Evolutionary conservation across 2,888 invertebrate genomes (phyloP), one percentile per base, ranked within the genome.

Genomic region (Chrysina gloriosa): DNA sequence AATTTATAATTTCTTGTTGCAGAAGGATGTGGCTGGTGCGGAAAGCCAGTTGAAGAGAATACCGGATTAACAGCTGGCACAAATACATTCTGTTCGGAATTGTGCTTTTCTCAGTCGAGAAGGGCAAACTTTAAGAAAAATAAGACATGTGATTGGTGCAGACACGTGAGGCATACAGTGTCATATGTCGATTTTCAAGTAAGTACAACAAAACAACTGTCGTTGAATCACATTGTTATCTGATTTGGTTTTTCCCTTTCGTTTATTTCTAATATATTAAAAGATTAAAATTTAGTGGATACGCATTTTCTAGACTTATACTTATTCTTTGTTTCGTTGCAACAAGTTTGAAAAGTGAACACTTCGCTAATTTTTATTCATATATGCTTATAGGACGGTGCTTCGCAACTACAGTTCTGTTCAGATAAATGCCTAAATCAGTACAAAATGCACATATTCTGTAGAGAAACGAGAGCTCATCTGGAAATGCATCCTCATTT

Each of bases 391-490:
- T 31, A 95, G 87, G 96, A 96, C 78, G 95, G 95, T 47, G 94
- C 95, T 73, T 92, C 93, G 19, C 95, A 95, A 78, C 86, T 96
- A 48, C 96, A 96, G 83, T 96, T 96, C 82, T 93, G 90, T 83
- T 95, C 95, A 50, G 95, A 96, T 82, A 95, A 95, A 86, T 97
- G 96, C 79, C 86, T 96, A 73, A 96, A 96, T 81, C 96, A 96
- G 83, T 97, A 96, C 87, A 96, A 97, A 85, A 96, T 97, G 96
- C 95, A 96, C 82, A 95, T 96, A 72, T 97, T 97, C 84, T 96
- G 96, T 84, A 90, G 93, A 58, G 96, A 96, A 84, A 95, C 96
- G 3, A 92, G 95, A 80, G 95, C 96, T 4, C 96, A 96, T 81
- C 87, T 96, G 68, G 94, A 95, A 80, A 89, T 95, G 82, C 90